Conservation (phyloP, 2,113 vertebrate genomes). For the Cynocephalus volans region DNA sequence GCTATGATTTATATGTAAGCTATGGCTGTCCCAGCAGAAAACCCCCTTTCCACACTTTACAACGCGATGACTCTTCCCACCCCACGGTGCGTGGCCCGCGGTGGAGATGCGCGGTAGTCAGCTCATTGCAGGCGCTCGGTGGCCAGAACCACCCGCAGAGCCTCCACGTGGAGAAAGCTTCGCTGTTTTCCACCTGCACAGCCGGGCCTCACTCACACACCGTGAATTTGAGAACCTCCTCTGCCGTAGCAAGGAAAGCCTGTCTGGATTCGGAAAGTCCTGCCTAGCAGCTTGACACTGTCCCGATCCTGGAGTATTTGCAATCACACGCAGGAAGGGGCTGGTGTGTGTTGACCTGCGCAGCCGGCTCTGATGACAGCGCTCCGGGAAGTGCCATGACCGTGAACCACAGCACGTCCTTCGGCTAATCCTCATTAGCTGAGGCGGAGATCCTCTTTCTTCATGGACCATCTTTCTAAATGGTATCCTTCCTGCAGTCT, state of each 20-base stretch:
- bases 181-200: not conserved
- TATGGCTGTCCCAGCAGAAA: not conserved
- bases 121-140: rapidly evolving
- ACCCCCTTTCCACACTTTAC: not conserved
- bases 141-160: not conserved
- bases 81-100: rapidly evolving
- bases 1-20: not conserved
- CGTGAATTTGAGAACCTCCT: slow-evolving; percentile 65
- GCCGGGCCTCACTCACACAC: too few relatives aligned
- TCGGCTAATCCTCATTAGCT: slow-evolving; percentile 48
- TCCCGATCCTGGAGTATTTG: slow-evolving; percentile 48
- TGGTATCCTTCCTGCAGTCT: slow-evolving; percentile 52
- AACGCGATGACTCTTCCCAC: not conserved
- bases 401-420: slow-evolving; percentile 55
- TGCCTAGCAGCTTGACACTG: slow-evolving; percentile 63
- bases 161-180: not conserved
- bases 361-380: slow-evolving; percentile 67
- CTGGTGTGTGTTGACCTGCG: slow-evolving; percentile 55
- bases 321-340: slow-evolving; percentile 59
- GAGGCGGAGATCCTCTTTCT: slow-evolving; percentile 49
- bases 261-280: slow-evolving; percentile 69
- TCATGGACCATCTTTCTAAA: not conserved
- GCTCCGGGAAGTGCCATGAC: slow-evolving; percentile 74
- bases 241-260: slow-evolving; percentile 43
- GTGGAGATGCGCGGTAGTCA: rapidly evolving